Percentiles rank a stretch among this genome's conserved stretches.
These are phyloP conservation scores for Vombatus ursinus DNA, from an alignment of 2,113 vertebrate genomes.

Conservation along the genomic window DNA sequence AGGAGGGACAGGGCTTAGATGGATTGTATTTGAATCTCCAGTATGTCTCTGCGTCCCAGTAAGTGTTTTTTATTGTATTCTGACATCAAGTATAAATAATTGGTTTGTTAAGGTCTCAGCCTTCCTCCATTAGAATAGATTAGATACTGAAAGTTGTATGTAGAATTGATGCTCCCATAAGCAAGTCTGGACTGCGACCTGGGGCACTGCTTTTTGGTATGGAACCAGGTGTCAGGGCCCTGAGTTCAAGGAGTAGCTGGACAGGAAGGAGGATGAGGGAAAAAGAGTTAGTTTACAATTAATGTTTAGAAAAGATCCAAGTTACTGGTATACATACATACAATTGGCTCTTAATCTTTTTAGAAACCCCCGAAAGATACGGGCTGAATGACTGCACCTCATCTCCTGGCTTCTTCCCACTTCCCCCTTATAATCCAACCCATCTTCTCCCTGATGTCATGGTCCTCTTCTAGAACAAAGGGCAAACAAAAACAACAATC, in stretches of 20 bases:
- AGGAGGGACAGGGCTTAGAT: background rate
- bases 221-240: background rate
- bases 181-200: background rate
- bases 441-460: too few species aligned
- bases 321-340: background rate
- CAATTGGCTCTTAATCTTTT: background rate
- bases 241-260: background rate
- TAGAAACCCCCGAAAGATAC: background rate
- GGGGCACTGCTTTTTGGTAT: background rate
- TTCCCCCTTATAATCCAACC: background rate
- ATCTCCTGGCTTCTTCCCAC: background rate
- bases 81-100: background rate
- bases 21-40: background rate
- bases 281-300: background rate
- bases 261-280: background rate
- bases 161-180: background rate
- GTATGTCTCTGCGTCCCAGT: background rate
- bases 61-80: background rate
- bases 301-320: background rate
- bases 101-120: background rate
- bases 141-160: background rate
- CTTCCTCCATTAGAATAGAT: background rate
- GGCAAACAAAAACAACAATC: background rate
- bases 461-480: too few species aligned
- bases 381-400: background rate